Conservation (phyloP, 2,797 vertebrate genomes). For the Chrysocyon brachyurus region DNA sequence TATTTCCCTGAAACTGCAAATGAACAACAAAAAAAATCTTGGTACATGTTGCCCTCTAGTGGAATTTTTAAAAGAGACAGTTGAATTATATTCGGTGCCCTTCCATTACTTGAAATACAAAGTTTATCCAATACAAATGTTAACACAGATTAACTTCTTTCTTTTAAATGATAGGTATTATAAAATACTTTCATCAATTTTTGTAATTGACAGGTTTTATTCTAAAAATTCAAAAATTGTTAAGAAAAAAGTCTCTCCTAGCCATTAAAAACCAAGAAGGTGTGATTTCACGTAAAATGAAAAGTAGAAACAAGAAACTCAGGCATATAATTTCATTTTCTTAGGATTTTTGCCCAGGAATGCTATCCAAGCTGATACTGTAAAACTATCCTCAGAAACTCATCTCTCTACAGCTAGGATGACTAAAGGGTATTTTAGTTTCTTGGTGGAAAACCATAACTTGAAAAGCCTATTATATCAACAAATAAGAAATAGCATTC, state of each 20-base stretch:
- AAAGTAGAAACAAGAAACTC: not conserved
- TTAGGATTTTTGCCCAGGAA: not conserved
- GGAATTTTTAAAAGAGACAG: constrained; percentile 73
- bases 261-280: not conserved
- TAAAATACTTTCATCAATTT: not conserved
- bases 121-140: not conserved
- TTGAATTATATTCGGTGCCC: not conserved
- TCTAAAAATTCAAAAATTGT: not conserved
- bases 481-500: not conserved
- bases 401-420: not conserved
- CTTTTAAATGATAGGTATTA: not conserved
- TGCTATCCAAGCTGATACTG: not conserved
- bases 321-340: constrained; percentile 2
- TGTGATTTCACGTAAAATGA: constrained; percentile 38
- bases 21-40: constrained; percentile 55
- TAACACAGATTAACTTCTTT: constrained; percentile 58
- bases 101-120: constrained; percentile 34
- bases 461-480: constrained; percentile 40
- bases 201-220: not conserved
- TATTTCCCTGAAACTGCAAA: not conserved
- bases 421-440: constrained; percentile 2
- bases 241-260: not conserved
- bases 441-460: constrained; percentile 29
- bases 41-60: constrained; percentile 89
- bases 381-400: constrained; percentile 44